Base-by-base conservation (phyloP, 2,113 vertebrate genomes). In the Aramus guarauna region DNA sequence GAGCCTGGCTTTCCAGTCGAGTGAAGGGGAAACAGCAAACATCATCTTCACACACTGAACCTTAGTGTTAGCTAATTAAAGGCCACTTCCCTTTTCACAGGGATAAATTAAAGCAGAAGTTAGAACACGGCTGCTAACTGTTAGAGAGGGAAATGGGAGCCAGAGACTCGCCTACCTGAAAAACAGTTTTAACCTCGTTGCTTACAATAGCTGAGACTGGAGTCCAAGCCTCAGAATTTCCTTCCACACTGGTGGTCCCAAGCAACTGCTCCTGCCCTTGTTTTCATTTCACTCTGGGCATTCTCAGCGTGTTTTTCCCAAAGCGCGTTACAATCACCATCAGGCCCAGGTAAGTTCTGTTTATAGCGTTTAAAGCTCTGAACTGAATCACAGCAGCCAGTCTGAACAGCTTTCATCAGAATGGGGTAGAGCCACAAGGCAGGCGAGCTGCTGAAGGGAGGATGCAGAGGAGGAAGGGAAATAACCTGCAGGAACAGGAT, bases 281-380 rank as follows among this genome's bases (percentile, higher is more conserved):
- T 68, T 52, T 53, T 36, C 30, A 16, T 50, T 67, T 53, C 60
- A 30, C 39, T 59, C 43, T 18, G 11, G 45, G 52, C 41, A 32
- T 27, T 58, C 45, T 9, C 45, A 58, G 47, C 56, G 85, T 73
- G 53, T 63, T 66, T 66, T 60, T 58, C 69, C 23, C 48, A 36
- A 68, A 82, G 37, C 56, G 50, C 2, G 0, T n/a, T 11, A 66
- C 9, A 59, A 12, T 0, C 39, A 10, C 47, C 20, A 3, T 12
- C 23, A 14, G 47, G 13, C 20, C 16, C 27, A 16, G 39, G 15
- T 47, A 32, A 53, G 45, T 62, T 91, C 73, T 71, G 32, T 58
- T 76, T 34, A 9, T 2, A 9, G 59, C 1, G 0, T 30, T 71
- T 37, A 55, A 24, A 7, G 24, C 69, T 41, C 15, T 52, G 15